Conservation (phyloP, 2,113 vertebrate genomes). For the Chlorodrepanis virens region DNA sequence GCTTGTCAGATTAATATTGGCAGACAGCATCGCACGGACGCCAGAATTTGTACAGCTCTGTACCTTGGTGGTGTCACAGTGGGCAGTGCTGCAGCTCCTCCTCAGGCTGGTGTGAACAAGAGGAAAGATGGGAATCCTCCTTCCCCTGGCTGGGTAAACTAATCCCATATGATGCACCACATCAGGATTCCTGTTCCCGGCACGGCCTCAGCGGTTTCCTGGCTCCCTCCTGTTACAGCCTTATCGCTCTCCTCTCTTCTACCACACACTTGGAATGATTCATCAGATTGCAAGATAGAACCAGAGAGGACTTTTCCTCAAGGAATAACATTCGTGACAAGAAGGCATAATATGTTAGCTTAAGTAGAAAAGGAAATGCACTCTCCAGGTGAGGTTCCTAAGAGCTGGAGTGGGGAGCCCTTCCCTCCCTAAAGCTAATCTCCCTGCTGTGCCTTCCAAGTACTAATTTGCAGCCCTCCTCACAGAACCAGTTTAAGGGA, state of each 20-base stretch:
- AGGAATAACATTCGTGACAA: not conserved
- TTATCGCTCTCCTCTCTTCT: not conserved
- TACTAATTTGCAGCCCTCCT: slow-evolving; percentile 32
- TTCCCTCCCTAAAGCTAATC: slow-evolving; percentile 21
- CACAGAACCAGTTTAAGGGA: slow-evolving; percentile 32
- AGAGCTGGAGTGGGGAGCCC: not conserved
- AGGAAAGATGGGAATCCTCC: not conserved
- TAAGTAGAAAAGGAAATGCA: not conserved
- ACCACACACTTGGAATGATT: not conserved
- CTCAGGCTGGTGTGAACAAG: not conserved
- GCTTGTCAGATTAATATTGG: not conserved
- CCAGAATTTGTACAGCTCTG: not conserved
- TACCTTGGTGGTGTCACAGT: too few relatives aligned
- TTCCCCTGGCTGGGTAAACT: not conserved
- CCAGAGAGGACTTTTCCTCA: not conserved
- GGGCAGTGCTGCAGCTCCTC: not conserved
- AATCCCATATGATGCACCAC: not conserved
- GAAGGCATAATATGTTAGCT: not conserved
- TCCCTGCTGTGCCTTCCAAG: slow-evolving; percentile 11
- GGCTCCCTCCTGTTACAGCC: not conserved
- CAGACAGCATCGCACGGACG: not conserved
- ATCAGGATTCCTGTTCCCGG: not conserved
- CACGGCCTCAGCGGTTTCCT: not conserved
- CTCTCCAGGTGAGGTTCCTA: slow-evolving; percentile 19
- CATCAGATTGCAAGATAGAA: not conserved